Evolutionary conservation across 2,888 invertebrate species (phyloP), one percentile per base, ranked within the genome.

Genomic region (Antitype chi): DNA sequence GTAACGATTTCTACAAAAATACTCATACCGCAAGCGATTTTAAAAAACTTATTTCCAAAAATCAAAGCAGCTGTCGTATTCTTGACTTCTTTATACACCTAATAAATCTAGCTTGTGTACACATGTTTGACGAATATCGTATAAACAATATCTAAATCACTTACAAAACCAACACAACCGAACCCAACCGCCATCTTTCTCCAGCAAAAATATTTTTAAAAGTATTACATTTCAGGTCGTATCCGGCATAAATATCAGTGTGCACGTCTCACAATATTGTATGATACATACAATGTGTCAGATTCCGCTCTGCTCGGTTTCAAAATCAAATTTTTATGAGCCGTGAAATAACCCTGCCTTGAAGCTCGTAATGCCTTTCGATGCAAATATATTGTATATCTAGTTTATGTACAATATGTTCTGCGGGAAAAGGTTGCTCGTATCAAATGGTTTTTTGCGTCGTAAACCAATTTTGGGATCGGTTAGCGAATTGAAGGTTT

Each of bases 311-410:
- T 75, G 84, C 79, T 86, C 87, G 87, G 85, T 86, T 88, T 87
- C 87, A 88, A 90, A 92, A 92, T 91, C 90, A 91, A 90, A 90
- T 91, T 90, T 91, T 91, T 91, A 91, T 90, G 90, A 89, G 83
- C 88, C 91, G 92, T 92, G 90, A 91, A 92, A 92, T 90, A 89
- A 88, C 89, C 87, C 83, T 74, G 83, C 82, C 85, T 76, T 70
- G 70, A 70, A 80, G 74, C 85, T 52, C 78, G 87, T 85, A 82
- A 88, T 87, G 85, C 82, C 79, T 86, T 81, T 78, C 88, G 88
- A 87, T 88, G 87, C 87, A 88, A 88, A 85, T 88, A 88, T 88
- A 82, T 85, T 84, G 87, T 86, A 82, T 63, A 82, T 77, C 73
- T 85, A 78, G 73, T 83, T 85, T 82, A 83, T 85, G 71, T 85